These are phyloP conservation scores for Hyaena hyaena DNA, from an alignment of 2,113 vertebrate species.

Conservation along the genomic window DNA sequence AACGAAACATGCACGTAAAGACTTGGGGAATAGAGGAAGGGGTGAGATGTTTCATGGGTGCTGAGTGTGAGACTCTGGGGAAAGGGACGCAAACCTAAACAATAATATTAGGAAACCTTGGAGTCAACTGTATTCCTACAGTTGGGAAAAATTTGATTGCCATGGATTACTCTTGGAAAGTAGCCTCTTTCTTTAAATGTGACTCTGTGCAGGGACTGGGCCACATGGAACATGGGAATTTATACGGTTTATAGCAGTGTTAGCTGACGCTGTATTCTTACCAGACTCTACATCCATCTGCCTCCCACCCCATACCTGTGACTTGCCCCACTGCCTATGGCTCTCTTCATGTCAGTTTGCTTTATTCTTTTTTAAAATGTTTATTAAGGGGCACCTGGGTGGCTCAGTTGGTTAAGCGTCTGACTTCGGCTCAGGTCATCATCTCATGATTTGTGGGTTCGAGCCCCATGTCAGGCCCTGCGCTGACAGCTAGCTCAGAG, in stretches of 20 bases:
- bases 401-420: too few relatives aligned
- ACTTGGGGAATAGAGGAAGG: background rate
- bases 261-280: background rate
- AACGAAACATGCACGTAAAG: background rate
- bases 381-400: too few relatives aligned
- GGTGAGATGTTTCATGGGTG: background rate
- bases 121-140: background rate
- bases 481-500: too few relatives aligned
- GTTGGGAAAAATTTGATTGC: background rate
- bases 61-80: background rate
- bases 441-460: too few relatives aligned
- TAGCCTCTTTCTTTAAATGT: background rate
- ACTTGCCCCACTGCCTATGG: background rate
- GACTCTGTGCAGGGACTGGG: background rate
- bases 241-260: background rate
- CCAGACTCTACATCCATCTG: background rate
- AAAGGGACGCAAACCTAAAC: background rate
- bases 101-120: background rate
- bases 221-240: rapidly evolving
- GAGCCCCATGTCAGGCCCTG: too few relatives aligned
- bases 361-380: background rate
- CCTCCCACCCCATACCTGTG: background rate
- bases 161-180: background rate
- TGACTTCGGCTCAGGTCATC: too few relatives aligned
- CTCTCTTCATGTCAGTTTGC: background rate